Conservation (phyloP, 2,797 vertebrate genomes). For the Uromys caudimaculatus region DNA sequence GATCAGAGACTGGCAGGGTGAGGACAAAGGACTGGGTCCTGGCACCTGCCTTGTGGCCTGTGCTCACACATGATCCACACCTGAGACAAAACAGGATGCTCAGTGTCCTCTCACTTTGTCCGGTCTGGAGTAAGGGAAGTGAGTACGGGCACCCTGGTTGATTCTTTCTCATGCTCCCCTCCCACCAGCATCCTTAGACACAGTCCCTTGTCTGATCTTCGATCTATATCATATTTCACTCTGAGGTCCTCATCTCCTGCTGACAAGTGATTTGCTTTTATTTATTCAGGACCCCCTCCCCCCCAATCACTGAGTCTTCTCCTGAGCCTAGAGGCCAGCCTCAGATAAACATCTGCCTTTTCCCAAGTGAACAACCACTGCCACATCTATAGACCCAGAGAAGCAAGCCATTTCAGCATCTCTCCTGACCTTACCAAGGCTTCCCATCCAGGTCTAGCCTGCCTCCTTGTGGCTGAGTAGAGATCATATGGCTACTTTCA, state of each 20-base stretch:
- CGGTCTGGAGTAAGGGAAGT: not conserved
- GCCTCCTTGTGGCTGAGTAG: not conserved
- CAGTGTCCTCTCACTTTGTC: not conserved
- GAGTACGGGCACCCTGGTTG: not conserved
- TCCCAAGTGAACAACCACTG: not conserved
- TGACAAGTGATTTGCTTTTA: not conserved
- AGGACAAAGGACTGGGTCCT: not conserved
- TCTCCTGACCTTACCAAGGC: not conserved
- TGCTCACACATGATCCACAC: not conserved
- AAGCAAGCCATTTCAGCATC: not conserved
- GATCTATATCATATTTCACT: not conserved
- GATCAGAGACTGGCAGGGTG: not conserved
- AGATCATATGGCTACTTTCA: not conserved
- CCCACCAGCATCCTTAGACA: not conserved
- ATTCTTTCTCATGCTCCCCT: not conserved
- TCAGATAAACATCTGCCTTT: not conserved
- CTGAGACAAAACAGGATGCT: not conserved
- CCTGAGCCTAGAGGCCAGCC: not conserved
- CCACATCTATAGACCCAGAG: not conserved
- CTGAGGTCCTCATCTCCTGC: not conserved
- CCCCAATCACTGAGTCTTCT: not conserved
- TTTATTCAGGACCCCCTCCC: not conserved
- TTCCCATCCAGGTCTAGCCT: not conserved
- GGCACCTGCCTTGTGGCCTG: not conserved
- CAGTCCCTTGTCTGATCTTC: not conserved